Conservation (phyloP, 2,888 invertebrate genomes). For the Mythimna pallens region DNA sequence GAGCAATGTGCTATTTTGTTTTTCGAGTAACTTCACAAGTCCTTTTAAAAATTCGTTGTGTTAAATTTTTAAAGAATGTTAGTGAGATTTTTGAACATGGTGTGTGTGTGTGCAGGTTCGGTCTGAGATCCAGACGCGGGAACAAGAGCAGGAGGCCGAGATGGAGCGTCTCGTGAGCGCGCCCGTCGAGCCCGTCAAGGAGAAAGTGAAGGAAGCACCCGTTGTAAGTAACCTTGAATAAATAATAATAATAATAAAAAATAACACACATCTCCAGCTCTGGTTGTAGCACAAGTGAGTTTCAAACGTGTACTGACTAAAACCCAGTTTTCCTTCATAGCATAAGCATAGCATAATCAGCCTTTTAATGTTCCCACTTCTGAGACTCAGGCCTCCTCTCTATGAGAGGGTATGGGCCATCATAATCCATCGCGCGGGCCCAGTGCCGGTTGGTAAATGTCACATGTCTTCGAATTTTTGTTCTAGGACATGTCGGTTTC, state of each 20-base stretch:
- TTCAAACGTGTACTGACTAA: no score
- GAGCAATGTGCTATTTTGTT: no score
- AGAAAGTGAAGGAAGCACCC: constrained; percentile 83
- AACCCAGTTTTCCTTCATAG: no score
- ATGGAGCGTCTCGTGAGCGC: constrained; percentile 93
- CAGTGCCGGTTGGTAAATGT: no score
- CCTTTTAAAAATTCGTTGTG: background rate
- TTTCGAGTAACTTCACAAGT: background rate
- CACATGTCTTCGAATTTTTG: no score
- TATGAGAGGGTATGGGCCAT: no score
- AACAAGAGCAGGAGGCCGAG: constrained; percentile 95
- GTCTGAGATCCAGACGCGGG: constrained; percentile 95
- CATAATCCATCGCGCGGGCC: no score
- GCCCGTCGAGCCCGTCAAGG: constrained; percentile 75
- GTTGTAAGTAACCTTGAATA: constrained; percentile 71
- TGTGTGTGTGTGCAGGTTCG: constrained; percentile 92
- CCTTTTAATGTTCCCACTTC: no score
- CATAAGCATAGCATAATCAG: no score
- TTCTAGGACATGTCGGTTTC: no score
- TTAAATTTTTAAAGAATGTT: background rate
- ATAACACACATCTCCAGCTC: background rate
- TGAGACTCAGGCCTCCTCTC: no score
- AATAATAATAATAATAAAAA: background rate
- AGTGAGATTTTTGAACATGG: background rate
- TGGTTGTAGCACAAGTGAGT: no score